phyloP scores from a whole-genome alignment of 2,797 vertebrate species.

The Myripristis jacobus region DNA sequence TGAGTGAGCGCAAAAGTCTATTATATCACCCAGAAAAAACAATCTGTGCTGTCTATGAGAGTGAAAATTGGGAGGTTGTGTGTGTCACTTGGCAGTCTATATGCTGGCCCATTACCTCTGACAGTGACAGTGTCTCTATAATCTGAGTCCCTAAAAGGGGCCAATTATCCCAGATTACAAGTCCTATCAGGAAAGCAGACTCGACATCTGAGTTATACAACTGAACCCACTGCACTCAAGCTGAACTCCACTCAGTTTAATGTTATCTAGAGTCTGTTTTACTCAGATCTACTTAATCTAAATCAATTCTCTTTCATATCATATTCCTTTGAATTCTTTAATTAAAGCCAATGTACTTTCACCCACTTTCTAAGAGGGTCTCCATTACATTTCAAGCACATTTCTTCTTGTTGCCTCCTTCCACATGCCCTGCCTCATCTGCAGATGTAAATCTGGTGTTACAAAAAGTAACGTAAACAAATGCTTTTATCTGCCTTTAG shows the following conservation, averaged over 20 bases:
- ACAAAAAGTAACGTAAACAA: too few species aligned
- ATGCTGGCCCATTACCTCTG: constrained; percentile 41
- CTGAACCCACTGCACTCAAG: constrained; percentile 48
- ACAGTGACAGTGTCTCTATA: constrained; percentile 59
- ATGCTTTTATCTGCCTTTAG: too few species aligned
- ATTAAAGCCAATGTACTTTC: constrained; percentile 40
- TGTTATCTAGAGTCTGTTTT: constrained; percentile 27
- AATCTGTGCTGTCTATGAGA: background rate
- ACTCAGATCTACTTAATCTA: constrained; percentile 37
- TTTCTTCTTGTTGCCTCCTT: constrained; percentile 2
- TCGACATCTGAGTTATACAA: constrained; percentile 59
- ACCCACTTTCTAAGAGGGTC: constrained; percentile 1
- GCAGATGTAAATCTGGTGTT: too few species aligned
- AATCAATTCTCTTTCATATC: constrained; percentile 60
- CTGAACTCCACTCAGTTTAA: constrained; percentile 60
- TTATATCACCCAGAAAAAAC: background rate
- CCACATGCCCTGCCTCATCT: background rate
- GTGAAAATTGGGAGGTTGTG: background rate
- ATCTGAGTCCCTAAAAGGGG: constrained; percentile 67
- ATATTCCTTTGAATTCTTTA: constrained; percentile 39
- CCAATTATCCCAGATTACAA: constrained; percentile 79
- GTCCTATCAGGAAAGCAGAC: constrained; percentile 56
- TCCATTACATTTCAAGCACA: constrained; percentile 11
- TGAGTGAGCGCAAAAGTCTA: background rate
- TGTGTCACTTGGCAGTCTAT: constrained; percentile 9